Evolutionary conservation across 1,140 invertebrate species (phyloP).

Genomic region (Leptopilina boulardi): DNA sequence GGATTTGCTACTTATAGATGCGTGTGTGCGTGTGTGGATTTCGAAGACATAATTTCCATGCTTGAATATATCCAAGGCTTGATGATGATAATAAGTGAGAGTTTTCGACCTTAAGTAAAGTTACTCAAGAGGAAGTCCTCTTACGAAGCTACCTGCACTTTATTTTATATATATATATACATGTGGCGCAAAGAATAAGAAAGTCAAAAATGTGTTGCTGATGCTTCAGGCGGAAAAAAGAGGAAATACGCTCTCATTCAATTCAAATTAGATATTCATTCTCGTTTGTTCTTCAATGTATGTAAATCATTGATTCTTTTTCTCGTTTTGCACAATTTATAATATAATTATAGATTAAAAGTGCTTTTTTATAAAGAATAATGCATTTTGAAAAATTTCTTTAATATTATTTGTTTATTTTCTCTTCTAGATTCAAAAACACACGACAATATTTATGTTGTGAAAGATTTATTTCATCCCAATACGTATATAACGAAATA

Average conservation of each 20-base stretch:
- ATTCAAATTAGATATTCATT: conserved; percentile 19
- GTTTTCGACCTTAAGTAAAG: conserved; percentile 22
- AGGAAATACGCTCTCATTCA: conserved; percentile 24
- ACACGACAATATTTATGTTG: background rate
- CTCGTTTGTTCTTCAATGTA: background rate
- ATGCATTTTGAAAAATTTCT: too few relatives aligned
- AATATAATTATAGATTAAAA: background rate
- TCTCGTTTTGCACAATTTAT: background rate
- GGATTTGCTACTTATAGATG: conserved; percentile 19
- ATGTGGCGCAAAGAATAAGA: background rate
- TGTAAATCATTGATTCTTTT: background rate
- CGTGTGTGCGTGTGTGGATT: too few relatives aligned
- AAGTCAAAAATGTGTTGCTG: background rate
- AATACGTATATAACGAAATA: background rate
- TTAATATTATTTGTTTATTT: background rate
- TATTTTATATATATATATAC: background rate
- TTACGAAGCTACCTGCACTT: conserved; percentile 21
- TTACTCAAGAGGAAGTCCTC: conserved; percentile 32
- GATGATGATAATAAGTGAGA: conserved; percentile 1
- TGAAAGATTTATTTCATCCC: background rate
- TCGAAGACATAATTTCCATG: conserved; percentile 20
- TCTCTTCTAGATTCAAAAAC: background rate
- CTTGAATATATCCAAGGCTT: background rate
- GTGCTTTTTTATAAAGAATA: too few relatives aligned
- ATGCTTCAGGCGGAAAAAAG: conserved; percentile 19